Conservation (phyloP, 2,888 invertebrate species). For the Amphipyra berbera region DNA sequence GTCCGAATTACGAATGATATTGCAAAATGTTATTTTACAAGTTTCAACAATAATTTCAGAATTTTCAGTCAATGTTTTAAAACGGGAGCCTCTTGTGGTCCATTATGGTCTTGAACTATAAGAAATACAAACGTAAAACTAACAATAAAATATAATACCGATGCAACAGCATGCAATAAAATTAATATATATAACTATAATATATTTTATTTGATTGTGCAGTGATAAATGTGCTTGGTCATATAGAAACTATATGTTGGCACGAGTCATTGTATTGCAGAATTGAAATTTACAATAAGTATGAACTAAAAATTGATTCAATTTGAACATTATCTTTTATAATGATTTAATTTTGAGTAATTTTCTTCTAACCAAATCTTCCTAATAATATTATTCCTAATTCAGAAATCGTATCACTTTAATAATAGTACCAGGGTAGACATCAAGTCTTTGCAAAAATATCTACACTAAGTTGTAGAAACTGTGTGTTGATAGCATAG, state of each 20-base stretch:
- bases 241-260: conserved; percentile 73
- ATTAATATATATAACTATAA: conserved; percentile 81
- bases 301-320: conserved; percentile 42
- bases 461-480: conserved; percentile 65
- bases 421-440: conserved; percentile 71
- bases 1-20: conserved; percentile 47
- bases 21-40: conserved; percentile 45
- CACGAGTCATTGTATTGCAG: conserved; percentile 67
- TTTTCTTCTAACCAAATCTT: conserved; percentile 38
- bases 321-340: conserved; percentile 32
- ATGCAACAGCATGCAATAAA: conserved; percentile 87
- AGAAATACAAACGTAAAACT: conserved; percentile 66
- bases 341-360: conserved; percentile 40
- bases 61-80: conserved; percentile 68
- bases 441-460: conserved; percentile 77
- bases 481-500: conserved; percentile 73
- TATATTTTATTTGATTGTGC: conserved; percentile 79
- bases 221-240: conserved; percentile 74
- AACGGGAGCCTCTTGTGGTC: conserved; percentile 69
- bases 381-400: conserved; percentile 58
- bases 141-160: conserved; percentile 83
- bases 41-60: conserved; percentile 54
- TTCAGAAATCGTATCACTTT: conserved; percentile 78
- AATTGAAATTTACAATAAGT: conserved; percentile 44
- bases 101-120: conserved; percentile 57